Conservation (phyloP, 2,888 invertebrate genomes). For the Hemaris fuciformis region DNA sequence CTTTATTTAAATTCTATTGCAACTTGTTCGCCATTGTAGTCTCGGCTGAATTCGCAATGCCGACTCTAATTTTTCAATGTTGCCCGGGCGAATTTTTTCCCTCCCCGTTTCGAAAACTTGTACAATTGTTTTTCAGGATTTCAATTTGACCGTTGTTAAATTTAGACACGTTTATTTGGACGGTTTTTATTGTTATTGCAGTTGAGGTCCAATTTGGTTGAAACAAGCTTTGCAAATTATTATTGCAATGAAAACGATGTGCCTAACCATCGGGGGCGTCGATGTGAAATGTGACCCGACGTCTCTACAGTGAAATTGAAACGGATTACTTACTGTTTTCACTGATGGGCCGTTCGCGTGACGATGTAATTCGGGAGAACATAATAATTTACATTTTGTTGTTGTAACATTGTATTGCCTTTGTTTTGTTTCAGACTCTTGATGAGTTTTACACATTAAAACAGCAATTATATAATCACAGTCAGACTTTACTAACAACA, state of each 20-base stretch:
- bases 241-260: constrained; percentile 35
- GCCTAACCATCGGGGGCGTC: constrained; percentile 27
- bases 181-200: constrained; percentile 54
- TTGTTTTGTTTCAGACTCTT: constrained; percentile 1
- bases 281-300: constrained; percentile 47
- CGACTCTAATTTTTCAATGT: constrained; percentile 66
- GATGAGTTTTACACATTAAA: constrained; percentile 4
- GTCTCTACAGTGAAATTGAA: constrained; percentile 60
- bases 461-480: not conserved
- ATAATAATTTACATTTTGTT: constrained; percentile 24
- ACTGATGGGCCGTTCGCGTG: constrained; percentile 65
- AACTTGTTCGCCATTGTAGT: constrained; percentile 78
- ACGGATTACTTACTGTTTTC: constrained; percentile 56
- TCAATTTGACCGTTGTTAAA: constrained; percentile 48
- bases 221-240: constrained; percentile 56
- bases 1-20: constrained; percentile 82
- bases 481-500: constrained; percentile 9
- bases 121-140: constrained; percentile 52
- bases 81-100: constrained; percentile 42
- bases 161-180: constrained; percentile 45
- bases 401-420: not conserved
- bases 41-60: constrained; percentile 65
- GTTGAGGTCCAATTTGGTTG: constrained; percentile 55
- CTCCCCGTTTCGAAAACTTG: constrained; percentile 44
- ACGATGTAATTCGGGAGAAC: constrained; percentile 17